Evolutionary conservation across 2,797 vertebrate genomes (phyloP), one percentile per base, ranked within the genome.

Genomic region (Danio kyathit): DNA sequence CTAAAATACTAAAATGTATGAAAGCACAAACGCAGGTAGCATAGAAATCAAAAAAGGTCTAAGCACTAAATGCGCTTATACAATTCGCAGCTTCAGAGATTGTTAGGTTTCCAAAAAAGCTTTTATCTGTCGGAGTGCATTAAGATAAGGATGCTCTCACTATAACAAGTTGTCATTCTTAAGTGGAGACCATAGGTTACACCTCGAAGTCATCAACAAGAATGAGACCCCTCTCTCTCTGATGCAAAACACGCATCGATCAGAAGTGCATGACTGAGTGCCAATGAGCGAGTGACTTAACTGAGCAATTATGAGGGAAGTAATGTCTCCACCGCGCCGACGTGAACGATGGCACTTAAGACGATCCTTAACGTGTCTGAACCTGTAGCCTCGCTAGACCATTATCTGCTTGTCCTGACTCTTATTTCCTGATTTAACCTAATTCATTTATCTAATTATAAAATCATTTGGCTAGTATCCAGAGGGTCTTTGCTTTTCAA

Each of bases 381-480:
- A 79, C 77, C 77, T 73, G 73, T 38, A 67, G 80, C 71, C 76
- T 77, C 71, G 29, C 41, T 54, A 77, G 72, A 70, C 59, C 71
- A 66, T 82, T 75, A 84, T 82, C 61, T 81, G 77, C 74, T 57
- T 84, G 77, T 71, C 70, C 61, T 54, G 64, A 80, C 73, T 76
- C 65, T 80, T 84, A 80, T 78, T 87, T 80, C 61, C 52, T 54
- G 19, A 80, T 87, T 84, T 76, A 81, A 79, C 73, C 64, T 79
- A 61, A 74, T 83, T 83, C 38, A 69, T 82, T 86, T 75, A 78
- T 81, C 75, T 83, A 84, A 87, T 86, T 84, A 81, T 74, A 75
- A 59, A 88, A 84, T 86, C 59, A 84, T 83, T 86, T 87, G 81
- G 83, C 81, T 80, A 44, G 57, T 71, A 76, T 84, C 79, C 84